phyloP scores from a whole-genome alignment of 2,888 invertebrate species.

The Conomelus anceps region DNA sequence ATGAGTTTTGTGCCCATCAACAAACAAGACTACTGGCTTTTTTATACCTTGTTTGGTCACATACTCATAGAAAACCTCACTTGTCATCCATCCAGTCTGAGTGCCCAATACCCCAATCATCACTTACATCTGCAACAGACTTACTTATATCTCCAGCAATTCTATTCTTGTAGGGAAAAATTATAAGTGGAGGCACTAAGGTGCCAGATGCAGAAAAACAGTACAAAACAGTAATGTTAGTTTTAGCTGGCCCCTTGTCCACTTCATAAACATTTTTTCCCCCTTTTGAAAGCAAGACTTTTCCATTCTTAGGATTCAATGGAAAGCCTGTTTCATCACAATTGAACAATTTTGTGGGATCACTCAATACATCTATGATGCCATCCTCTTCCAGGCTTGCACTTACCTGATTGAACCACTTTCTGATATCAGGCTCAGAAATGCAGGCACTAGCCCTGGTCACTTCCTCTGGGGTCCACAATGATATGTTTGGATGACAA shows the following conservation, averaged over 20 bases:
- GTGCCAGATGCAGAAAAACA: not conserved
- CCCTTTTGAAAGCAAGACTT: not conserved
- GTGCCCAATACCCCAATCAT: not conserved
- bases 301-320: not conserved
- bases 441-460: slow-evolving; percentile 38
- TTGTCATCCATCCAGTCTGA: too few relatives aligned
- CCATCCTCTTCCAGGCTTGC: slow-evolving; percentile 34
- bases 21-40: too few relatives aligned
- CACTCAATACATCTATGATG: slow-evolving; percentile 34
- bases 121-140: not conserved
- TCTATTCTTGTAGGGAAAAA: not conserved
- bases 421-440: slow-evolving; percentile 37
- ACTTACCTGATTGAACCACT: slow-evolving; percentile 37
- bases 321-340: slow-evolving; percentile 36
- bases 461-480: slow-evolving; percentile 37
- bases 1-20: too few relatives aligned
- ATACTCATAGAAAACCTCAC: too few relatives aligned
- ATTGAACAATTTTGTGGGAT: slow-evolving; percentile 38
- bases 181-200: not conserved
- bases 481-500: slow-evolving; percentile 35
- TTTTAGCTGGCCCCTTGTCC: slow-evolving; percentile 4
- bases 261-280: not conserved
- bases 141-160: not conserved
- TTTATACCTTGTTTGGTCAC: too few relatives aligned
- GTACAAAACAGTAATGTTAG: not conserved